Evolutionary conservation across 2,113 vertebrate genomes (phyloP).

Genomic region (Brachypteracias leptosomus): DNA sequence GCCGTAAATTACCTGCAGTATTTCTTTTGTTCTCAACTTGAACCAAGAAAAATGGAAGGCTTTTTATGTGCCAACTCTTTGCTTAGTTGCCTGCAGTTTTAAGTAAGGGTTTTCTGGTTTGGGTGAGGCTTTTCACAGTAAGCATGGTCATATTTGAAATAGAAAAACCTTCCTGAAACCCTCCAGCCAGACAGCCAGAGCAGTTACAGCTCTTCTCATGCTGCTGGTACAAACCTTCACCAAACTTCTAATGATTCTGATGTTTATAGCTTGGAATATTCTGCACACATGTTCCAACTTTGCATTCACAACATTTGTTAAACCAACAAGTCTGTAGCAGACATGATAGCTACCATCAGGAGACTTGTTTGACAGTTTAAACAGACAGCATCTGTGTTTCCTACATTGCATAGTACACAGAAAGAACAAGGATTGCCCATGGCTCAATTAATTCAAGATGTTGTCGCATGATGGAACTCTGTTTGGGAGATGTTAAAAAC

Average conservation of each 20-base stretch:
- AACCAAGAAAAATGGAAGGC: not conserved
- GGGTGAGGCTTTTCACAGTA: not conserved
- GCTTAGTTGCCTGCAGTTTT: not conserved
- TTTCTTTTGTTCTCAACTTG: not conserved
- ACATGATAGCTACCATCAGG: conserved; percentile 62
- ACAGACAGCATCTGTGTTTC: conserved; percentile 65
- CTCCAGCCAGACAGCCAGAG: not conserved
- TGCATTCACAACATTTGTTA: conserved; percentile 47
- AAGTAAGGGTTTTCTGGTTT: not conserved
- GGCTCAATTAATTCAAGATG: conserved; percentile 61
- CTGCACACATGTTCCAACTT: conserved; percentile 54
- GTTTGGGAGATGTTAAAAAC: conserved; percentile 12
- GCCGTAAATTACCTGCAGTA: not conserved
- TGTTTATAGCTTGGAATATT: conserved; percentile 38
- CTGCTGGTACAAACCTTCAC: not conserved
- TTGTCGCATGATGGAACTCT: not conserved
- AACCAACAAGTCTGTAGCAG: conserved; percentile 49
- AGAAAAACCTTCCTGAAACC: not conserved
- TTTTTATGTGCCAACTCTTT: not conserved
- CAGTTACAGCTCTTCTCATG: not conserved
- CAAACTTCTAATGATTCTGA: not conserved
- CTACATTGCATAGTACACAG: conserved; percentile 42
- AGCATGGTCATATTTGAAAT: not conserved
- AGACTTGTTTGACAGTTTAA: conserved; percentile 68
- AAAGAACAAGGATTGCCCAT: not conserved